Evolutionary conservation across 2,113 vertebrate genomes (phyloP), one percentile per base, ranked within the genome.

Genomic region (Aythya baeri): DNA sequence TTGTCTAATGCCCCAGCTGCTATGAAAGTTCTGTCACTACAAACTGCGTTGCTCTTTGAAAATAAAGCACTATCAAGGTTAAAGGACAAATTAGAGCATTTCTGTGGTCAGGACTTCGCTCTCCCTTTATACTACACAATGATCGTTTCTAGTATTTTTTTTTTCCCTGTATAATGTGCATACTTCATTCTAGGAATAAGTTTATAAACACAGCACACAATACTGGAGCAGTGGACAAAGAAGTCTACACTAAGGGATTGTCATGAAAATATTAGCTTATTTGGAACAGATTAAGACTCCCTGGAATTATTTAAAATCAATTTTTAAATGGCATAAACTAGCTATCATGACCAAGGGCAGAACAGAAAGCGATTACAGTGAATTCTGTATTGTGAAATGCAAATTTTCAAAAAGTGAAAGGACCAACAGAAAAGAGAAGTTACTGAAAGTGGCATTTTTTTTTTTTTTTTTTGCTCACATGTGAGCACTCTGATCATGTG

Each of bases 391-490:
- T 11, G 41, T 66, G 43, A 59, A 93, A 63, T 8, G 21, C 8
- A 59, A 1, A 5, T 43, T 91, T 95, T 71, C 52, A 11, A 68
- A 84, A 93, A 96, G 50, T 7, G 15, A 87, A 95, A 87, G 61
- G 41, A 86, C 72, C 70, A 84, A 68, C 29, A 65, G 58, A 76
- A 86, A 88, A 86, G 61, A 68, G 70, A 92, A 96, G 61, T 91
- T 94, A 46, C 70, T 21, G 41, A 16, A 46, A 95, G 58, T 72
- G 92, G 93, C 92, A 18, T 88, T 88, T 96, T 93, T 71, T 89
- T n/a, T n/a, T n/a, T 96, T 93, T 71, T 89, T 68, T 52, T 46
- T 54, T 94, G 41, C 84, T 94, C 70, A 78, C 49, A 50, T 38
- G 49, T 72, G 70, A 72, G 44, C 66, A 81, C 83, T 72, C 80